Evolutionary conservation across 2,797 vertebrate species (phyloP), one percentile per base, ranked within the genome.

Genomic region (Takifugu rubripes): DNA sequence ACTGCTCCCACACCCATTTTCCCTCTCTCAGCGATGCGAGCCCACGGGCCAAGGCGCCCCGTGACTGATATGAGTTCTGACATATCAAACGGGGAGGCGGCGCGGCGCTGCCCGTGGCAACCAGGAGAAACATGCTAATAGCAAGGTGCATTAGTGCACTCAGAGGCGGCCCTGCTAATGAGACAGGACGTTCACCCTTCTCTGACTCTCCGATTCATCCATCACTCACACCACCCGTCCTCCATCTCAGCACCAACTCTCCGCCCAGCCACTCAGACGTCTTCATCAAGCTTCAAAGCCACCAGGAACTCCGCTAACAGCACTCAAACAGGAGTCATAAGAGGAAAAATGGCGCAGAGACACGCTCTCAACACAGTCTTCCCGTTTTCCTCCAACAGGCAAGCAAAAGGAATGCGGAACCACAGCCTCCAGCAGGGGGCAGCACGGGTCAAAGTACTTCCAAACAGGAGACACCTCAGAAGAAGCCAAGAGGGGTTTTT

Each of bases 111-210:
- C 90, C 90, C 72, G 75, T 90, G 87, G 90, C 90, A 82, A 88
- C 82, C 84, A 75, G 82, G 73, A 84, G 82, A 78, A 88, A 90
- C 88, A 91, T 89, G 87, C 81, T 90, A 91, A 92, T 91, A 87
- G 83, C 74, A 75, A 87, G 79, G 79, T 87, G 87, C 89, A 90
- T 91, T 91, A 92, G 87, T 82, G 87, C 84, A 84, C 76, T 90
- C 85, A 85, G 49, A 68, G 79, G 44, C 66, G 2, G 59, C 66
- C 15, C 46, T 3, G 73, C 74, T 90, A 89, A 89, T 89, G 81
- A 84, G 57, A 85, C 57, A 75, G 64, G 87, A 91, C 89, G 49
- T 74, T 56, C 36, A 59, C 58, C 64, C 54, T 77, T 64, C 69
- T 75, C 76, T 68, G 62, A 74, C 64, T 71, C 61, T 43, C 67